Conservation (phyloP, 2,888 invertebrate species). For the Sclerodermus sp. region DNA sequence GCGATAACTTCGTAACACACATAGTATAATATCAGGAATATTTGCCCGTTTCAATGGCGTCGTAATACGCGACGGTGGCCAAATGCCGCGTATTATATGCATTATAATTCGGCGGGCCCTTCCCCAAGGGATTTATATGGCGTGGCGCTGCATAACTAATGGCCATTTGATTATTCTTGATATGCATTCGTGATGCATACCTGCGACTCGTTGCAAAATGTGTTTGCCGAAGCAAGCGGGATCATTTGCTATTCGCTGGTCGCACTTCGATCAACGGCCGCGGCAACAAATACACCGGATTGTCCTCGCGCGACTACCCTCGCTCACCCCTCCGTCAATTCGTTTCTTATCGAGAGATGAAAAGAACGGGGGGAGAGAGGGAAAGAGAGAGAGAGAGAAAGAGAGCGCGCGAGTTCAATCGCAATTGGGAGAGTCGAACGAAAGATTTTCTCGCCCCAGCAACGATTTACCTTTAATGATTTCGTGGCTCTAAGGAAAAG, state of each 20-base stretch:
- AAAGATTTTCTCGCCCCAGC: too few relatives aligned
- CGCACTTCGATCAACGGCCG: too few relatives aligned
- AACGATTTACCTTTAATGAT: too few relatives aligned
- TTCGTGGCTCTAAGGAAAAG: too few relatives aligned
- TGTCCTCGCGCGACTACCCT: too few relatives aligned
- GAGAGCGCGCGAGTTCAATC: too few relatives aligned
- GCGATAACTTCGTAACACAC: not conserved
- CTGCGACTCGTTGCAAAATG: not conserved
- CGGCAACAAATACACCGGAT: too few relatives aligned
- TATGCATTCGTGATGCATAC: slow-evolving; percentile 18
- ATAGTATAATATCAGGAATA: slow-evolving; percentile 1
- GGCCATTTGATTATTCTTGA: slow-evolving; percentile 25
- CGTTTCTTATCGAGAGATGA: too few relatives aligned
- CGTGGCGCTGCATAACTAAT: slow-evolving; percentile 21
- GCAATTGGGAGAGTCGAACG: too few relatives aligned
- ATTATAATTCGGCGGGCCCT: slow-evolving; percentile 14
- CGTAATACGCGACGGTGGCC: slow-evolving; percentile 17
- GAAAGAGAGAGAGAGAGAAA: too few relatives aligned
- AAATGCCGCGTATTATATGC: slow-evolving; percentile 22
- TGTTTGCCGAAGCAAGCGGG: not conserved
- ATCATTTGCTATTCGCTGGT: not conserved
- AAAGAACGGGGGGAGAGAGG: too few relatives aligned
- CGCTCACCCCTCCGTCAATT: not conserved
- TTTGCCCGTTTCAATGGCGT: slow-evolving; percentile 17
- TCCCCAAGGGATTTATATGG: slow-evolving; percentile 20